phyloP scores from a whole-genome alignment of 2,113 vertebrate genomes.

The Amazona vittata region DNA sequence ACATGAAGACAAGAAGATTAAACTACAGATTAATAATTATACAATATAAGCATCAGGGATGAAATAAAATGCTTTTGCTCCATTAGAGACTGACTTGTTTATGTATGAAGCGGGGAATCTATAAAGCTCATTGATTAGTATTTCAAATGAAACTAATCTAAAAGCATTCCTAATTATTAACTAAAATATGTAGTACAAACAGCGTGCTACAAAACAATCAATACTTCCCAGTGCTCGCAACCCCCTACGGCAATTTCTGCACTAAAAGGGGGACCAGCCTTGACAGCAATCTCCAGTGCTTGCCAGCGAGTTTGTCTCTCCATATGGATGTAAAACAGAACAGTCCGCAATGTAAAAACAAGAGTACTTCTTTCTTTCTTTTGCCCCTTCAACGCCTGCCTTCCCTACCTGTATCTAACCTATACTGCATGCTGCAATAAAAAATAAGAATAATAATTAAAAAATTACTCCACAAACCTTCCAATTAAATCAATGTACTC shows the following conservation, averaged over 20 bases:
- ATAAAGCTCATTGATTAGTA: slow-evolving; percentile 43
- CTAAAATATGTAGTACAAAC: slow-evolving; percentile 11
- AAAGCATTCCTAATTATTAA: slow-evolving; percentile 57
- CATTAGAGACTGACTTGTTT: background rate
- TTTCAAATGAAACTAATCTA: background rate
- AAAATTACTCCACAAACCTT: background rate
- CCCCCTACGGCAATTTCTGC: slow-evolving; percentile 14
- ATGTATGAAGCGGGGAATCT: background rate
- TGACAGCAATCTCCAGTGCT: background rate
- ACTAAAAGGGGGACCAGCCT: background rate
- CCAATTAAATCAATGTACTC: background rate
- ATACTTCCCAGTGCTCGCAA: background rate
- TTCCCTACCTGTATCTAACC: background rate
- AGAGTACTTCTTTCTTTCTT: background rate
- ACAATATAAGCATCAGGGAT: background rate
- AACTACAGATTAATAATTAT: slow-evolving; percentile 27
- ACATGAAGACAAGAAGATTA: slow-evolving; percentile 3
- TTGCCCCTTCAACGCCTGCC: slow-evolving; percentile 9
- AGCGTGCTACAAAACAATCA: background rate
- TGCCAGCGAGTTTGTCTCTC: background rate
- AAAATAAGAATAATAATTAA: background rate
- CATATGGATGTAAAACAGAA: background rate
- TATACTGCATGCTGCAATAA: background rate
- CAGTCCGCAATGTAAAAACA: background rate
- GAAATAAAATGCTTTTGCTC: background rate